Evolutionary conservation across 2,113 vertebrate genomes (phyloP), one percentile per base, ranked within the genome.

Genomic region (Ceyx cyanopectus): DNA sequence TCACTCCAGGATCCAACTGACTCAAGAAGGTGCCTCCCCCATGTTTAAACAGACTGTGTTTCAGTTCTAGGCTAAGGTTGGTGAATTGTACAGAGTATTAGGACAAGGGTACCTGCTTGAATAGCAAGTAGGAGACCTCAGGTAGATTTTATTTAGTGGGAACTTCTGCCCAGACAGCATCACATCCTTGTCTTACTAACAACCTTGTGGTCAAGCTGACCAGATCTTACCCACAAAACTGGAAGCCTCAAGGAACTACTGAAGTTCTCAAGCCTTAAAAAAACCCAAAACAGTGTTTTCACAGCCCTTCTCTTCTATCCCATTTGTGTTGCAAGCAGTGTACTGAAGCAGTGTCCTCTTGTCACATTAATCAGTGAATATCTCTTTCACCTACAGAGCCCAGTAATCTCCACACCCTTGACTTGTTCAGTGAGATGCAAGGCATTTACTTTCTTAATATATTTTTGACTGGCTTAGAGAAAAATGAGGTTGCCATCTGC

Each of bases 401-500:
- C 41, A 5, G 48, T 34, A 8, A 7, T 10, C 34, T 2, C 45
- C 2, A 20, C 1, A 50, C 45, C 43, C 79, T 24, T 16, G 58
- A 14, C 62, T n/a, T 12, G 9, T 10, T 56, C 34, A 5, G 3
- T 4, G 27, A 30, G 27, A 5, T 45, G 41, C 18, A 32, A 40
- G 32, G 27, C 29, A 10, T 12, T 5, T 0, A 10, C 67, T n/a
- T 48, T 27, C 60, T 12, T 26, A 1, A 29, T 9, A 1, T 2
- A 2, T 19, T 46, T 58, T 2, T 13, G 12, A 2, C 17, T 18
- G 50, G 3, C 57, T 13, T 29, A 37, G 26, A 3, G 54, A 37
- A 56, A 32, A 18, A 4, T 24, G 5, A 60, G 70, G 73, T 93
- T 77, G 94, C 94, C 95, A 69, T 15, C 95, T 93, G 82, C 88